Percentiles rank a stretch among this genome's conserved stretches.
These are phyloP conservation scores for Dysdera silvatica DNA, from an alignment of 1,140 invertebrate genomes.

Conservation along the genomic window DNA sequence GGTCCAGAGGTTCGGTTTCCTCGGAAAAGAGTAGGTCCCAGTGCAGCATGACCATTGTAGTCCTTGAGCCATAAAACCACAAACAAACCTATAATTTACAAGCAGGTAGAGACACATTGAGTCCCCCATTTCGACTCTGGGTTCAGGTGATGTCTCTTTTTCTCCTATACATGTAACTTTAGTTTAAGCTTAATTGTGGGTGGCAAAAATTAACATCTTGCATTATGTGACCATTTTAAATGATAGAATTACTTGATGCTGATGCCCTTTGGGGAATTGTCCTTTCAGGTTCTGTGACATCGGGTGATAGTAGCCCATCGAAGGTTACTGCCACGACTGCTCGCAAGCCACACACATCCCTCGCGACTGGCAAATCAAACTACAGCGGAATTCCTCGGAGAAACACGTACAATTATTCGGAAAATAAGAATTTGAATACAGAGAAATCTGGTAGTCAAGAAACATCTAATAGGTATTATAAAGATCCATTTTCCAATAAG, in stretches of 20 bases:
- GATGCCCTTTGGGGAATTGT: not conserved
- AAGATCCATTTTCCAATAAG: no score
- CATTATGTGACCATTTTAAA: not conserved
- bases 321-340: conserved; percentile 23
- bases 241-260: not conserved
- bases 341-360: conserved; percentile 27
- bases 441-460: conserved; percentile 26
- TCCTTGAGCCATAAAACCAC: no score
- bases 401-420: conserved; percentile 42
- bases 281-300: conserved; percentile 21
- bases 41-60: no score
- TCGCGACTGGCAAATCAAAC: conserved; percentile 28
- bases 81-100: no score
- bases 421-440: conserved; percentile 56
- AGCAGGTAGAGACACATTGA: no score
- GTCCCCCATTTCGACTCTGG: no score
- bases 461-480: conserved; percentile 27
- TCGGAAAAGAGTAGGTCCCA: no score
- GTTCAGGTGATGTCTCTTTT: no score
- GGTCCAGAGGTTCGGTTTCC: no score
- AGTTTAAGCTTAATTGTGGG: not conserved
- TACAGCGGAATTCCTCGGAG: conserved; percentile 36
- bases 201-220: not conserved
- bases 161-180: no score
- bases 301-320: conserved; percentile 26